These are phyloP conservation scores for Ichneumoninae sp. DNA, from an alignment of 2,888 invertebrate species.

Conservation along the genomic window DNA sequence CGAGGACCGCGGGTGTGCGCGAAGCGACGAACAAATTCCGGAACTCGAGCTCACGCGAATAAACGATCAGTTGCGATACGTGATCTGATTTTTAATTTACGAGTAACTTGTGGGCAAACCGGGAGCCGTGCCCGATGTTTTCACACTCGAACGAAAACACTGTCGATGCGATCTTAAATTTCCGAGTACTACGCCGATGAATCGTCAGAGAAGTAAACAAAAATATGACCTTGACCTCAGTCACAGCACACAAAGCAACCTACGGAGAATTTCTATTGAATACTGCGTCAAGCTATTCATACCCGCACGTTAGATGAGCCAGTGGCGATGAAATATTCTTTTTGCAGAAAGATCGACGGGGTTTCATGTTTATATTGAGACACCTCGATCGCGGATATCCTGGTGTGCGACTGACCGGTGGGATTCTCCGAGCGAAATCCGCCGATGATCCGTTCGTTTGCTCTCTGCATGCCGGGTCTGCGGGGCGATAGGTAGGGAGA, in stretches of 20 bases:
- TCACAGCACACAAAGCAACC: not conserved
- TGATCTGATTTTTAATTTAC: not conserved
- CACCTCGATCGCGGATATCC: constrained; percentile 45
- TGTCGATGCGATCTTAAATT: not conserved
- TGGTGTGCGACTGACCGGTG: constrained; percentile 28
- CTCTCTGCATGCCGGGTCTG: not conserved
- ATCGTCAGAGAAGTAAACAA: not conserved
- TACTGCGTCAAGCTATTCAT: not conserved
- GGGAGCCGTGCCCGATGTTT: not conserved
- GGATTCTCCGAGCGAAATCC: constrained; percentile 3
- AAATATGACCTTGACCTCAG: not conserved
- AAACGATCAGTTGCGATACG: not conserved
- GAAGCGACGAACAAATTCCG: constrained; percentile 21
- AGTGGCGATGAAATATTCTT: not conserved
- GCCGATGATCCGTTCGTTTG: constrained; percentile 5
- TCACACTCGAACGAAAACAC: not conserved
- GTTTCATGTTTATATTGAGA: constrained; percentile 47
- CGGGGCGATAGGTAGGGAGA: not conserved
- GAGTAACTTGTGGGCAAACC: not conserved
- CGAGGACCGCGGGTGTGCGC: not conserved
- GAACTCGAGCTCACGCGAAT: not conserved
- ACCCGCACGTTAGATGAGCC: not conserved
- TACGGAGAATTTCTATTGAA: not conserved
- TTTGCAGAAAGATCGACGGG: constrained; percentile 22
- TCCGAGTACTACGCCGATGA: not conserved